Percentiles rank a stretch among this genome's conserved stretches.
phyloP scores from a whole-genome alignment of 2,113 vertebrate species.

The Cromileptes altivelis region DNA sequence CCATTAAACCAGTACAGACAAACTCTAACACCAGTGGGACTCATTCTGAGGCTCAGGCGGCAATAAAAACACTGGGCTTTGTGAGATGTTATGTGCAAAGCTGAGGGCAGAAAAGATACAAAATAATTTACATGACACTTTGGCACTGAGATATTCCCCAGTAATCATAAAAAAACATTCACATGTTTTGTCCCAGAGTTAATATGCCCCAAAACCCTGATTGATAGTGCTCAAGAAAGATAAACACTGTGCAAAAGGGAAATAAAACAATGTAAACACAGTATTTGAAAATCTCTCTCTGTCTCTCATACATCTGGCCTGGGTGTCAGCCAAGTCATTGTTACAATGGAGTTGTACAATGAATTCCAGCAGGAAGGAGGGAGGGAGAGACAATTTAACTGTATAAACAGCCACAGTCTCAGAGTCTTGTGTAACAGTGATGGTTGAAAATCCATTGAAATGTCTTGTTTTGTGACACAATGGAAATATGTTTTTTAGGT shows the following conservation, averaged over 20 bases:
- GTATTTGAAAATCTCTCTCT: constrained; percentile 17
- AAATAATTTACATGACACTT: constrained; percentile 22
- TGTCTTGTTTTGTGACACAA: neutral
- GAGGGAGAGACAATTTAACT: constrained; percentile 35
- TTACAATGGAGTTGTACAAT: constrained; percentile 43
- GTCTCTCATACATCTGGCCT: constrained; percentile 52
- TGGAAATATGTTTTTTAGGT: neutral
- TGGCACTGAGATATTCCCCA: neutral
- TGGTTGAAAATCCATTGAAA: constrained; percentile 6
- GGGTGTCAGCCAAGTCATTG: constrained; percentile 40
- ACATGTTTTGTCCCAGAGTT: constrained; percentile 22
- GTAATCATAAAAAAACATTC: constrained; percentile 19
- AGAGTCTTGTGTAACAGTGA: constrained; percentile 21
- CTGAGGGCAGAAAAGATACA: neutral
- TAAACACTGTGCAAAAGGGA: constrained; percentile 37
- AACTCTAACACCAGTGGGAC: neutral
- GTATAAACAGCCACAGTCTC: constrained; percentile 22
- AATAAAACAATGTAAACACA: constrained; percentile 35
- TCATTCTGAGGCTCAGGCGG: neutral
- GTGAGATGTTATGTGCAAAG: constrained; percentile 9
- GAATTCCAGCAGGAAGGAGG: constrained; percentile 28
- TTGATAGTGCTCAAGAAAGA: constrained; percentile 30
- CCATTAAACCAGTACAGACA: constrained; percentile 2
- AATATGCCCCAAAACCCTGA: constrained; percentile 15
- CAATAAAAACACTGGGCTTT: neutral